These are phyloP conservation scores for Drosophila cardini DNA, from an alignment of 1,140 invertebrate genomes.

Conservation along the genomic window DNA sequence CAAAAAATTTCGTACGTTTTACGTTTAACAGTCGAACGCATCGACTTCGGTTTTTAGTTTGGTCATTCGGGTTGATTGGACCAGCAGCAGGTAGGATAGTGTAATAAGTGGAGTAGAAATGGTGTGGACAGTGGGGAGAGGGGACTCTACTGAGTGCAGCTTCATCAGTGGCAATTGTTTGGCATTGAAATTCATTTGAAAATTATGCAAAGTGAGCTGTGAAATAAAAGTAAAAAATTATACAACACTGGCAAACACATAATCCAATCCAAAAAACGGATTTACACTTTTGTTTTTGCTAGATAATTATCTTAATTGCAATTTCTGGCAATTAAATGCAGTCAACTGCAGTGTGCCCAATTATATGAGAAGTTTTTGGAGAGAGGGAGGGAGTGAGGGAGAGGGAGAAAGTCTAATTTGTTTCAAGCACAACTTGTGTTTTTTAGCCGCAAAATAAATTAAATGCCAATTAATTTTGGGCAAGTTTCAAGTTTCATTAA, in stretches of 20 bases:
- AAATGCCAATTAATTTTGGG: conserved; percentile 77
- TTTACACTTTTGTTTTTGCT: conserved; percentile 71
- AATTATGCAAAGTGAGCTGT: conserved; percentile 74
- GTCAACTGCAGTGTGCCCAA: conserved; percentile 56
- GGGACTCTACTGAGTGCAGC: conserved; percentile 25
- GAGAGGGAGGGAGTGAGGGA: no score
- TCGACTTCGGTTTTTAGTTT: conserved; percentile 8
- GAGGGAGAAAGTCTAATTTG: conserved; percentile 31
- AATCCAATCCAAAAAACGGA: conserved; percentile 37
- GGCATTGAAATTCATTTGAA: conserved; percentile 77
- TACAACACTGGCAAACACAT: conserved; percentile 45
- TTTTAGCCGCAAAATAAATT: conserved; percentile 67
- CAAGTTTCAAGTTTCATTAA: conserved; percentile 68
- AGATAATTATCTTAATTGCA: conserved; percentile 82
- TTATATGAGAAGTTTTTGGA: no score
- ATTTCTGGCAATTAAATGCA: conserved; percentile 77
- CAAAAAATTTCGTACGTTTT: conserved; percentile 65
- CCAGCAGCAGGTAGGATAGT: conserved; percentile 4
- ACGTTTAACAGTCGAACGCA: conserved; percentile 49
- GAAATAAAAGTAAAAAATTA: conserved; percentile 34
- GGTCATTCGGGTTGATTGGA: conserved; percentile 36
- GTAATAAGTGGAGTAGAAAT: no score
- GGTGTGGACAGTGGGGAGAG: not conserved
- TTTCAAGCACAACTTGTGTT: conserved; percentile 33
- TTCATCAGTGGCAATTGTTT: conserved; percentile 79